phyloP scores from a whole-genome alignment of 2,888 invertebrate genomes.

The Acleris emargana region DNA sequence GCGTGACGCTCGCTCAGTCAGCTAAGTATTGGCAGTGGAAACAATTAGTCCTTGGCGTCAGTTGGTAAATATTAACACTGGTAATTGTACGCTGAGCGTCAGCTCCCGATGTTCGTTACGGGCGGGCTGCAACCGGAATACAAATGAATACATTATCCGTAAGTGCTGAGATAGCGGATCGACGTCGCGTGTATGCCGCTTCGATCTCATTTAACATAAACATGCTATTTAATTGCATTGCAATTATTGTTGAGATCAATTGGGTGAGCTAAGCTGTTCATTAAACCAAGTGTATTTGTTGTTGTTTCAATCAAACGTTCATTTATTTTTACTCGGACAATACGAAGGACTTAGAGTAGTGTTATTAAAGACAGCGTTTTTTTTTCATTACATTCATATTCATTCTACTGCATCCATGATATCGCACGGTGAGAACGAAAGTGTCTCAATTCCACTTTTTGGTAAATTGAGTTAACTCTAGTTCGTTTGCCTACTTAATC shows the following conservation, averaged over 20 bases:
- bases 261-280: not conserved
- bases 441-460: too few relatives aligned
- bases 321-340: too few relatives aligned
- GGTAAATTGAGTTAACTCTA: too few relatives aligned
- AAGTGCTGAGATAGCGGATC: constrained; percentile 73
- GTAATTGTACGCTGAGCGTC: constrained; percentile 80
- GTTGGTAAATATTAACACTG: constrained; percentile 82
- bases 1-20: constrained; percentile 11
- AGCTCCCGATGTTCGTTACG: constrained; percentile 80
- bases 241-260: not conserved
- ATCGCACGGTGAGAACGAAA: too few relatives aligned
- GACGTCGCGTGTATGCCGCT: constrained; percentile 66
- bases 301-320: too few relatives aligned
- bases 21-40: constrained; percentile 51
- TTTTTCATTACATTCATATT: too few relatives aligned
- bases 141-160: constrained; percentile 81
- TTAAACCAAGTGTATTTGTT: too few relatives aligned
- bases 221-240: constrained; percentile 28
- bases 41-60: constrained; percentile 79
- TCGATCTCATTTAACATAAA: constrained; percentile 52
- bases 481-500: too few relatives aligned
- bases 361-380: too few relatives aligned
- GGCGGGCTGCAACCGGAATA: constrained; percentile 76
- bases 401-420: too few relatives aligned
- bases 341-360: too few relatives aligned